A percentile compares a stretch with the other conserved stretches of the same genome.
phyloP scores from a whole-genome alignment of 2,888 invertebrate genomes.

The Caenorhabditis sinica region DNA sequence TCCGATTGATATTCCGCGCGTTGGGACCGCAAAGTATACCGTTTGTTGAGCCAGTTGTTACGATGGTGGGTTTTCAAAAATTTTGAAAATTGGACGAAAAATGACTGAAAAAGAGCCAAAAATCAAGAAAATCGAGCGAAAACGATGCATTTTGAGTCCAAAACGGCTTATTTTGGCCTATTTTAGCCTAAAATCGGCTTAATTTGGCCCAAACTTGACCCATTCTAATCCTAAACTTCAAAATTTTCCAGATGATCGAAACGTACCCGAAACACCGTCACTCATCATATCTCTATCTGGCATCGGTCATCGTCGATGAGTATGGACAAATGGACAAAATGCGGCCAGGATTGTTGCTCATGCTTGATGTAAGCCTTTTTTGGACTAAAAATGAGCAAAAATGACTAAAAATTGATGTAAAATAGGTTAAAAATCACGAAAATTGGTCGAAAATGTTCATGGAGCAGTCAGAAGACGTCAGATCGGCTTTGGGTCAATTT shows the following conservation, averaged over 20 bases:
- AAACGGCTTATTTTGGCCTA: not conserved
- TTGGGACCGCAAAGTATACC: conserved; percentile 89
- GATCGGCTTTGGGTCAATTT: too few species aligned
- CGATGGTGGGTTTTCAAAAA: conserved; percentile 87
- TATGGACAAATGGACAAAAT: conserved; percentile 89
- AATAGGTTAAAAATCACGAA: not conserved
- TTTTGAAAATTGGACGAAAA: not conserved
- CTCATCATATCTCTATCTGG: conserved; percentile 93
- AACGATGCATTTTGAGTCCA: not conserved
- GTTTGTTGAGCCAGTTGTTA: conserved; percentile 90
- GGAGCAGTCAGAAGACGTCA: too few species aligned
- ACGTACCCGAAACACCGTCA: conserved; percentile 89
- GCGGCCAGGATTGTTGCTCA: conserved; percentile 90
- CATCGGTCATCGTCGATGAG: conserved; percentile 90
- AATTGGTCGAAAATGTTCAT: too few species aligned
- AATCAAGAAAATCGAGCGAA: not conserved
- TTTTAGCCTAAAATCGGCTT: not conserved
- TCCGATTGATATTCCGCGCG: conserved; percentile 87
- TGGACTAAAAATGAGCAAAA: not conserved
- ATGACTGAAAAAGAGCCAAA: not conserved
- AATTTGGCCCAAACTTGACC: not conserved
- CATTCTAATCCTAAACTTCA: not conserved
- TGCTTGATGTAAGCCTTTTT: conserved; percentile 88
- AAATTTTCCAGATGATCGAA: conserved; percentile 87
- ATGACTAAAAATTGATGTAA: not conserved